Base-by-base conservation (phyloP, 2,113 vertebrate genomes). In the Gnathonemus echidnorhynchus region DNA sequence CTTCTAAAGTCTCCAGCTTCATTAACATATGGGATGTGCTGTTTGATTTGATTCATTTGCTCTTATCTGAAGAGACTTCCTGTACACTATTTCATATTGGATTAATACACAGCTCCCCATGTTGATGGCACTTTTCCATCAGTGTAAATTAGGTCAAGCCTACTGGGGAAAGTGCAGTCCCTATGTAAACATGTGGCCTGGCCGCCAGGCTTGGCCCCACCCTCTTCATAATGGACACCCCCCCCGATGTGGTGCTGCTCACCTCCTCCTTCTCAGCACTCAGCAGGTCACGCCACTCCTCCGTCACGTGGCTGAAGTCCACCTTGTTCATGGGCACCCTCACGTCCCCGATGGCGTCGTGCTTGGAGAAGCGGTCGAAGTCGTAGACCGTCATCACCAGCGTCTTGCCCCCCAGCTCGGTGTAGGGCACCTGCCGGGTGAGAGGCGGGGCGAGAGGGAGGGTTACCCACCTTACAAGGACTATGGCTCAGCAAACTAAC, bases 221-320 rank as follows among this genome's bases (percentile, higher is more conserved):
- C 74, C 74, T 19, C 74, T 31, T 5, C n/a, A 31, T 31, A 11
- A 31, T 31, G 27, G 9, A 31, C 62, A 31, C 62, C 62, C 35
- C 35, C 62, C n/a, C 62, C n/a, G n/a, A 70, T 13, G 9, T 70
- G 27, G 27, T 11, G 35, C 1, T 0, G 70, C 96, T 93, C 95
- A 99, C 98, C 97, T 99, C 98, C 95, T 99, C 98, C 92, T 99
- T 99, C 95, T 99, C 98, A 31, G 97, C 98, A 91, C 97, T 99
- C 95, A 97, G 97, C 92, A 99, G 97, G 92, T 98, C 98, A 74
- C 97, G 95, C 98, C 98, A 99, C 91, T 99, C 97, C 94, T 99
- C 97, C 56, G 98, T 97, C 89, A 98, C 97, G 0, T 98, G 97
- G 92, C 98, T 98, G 1, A 99, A 99, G 94, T 99, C 98, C 92